Base-by-base conservation (phyloP, 2,113 vertebrate species). In the Naja naja region DNA sequence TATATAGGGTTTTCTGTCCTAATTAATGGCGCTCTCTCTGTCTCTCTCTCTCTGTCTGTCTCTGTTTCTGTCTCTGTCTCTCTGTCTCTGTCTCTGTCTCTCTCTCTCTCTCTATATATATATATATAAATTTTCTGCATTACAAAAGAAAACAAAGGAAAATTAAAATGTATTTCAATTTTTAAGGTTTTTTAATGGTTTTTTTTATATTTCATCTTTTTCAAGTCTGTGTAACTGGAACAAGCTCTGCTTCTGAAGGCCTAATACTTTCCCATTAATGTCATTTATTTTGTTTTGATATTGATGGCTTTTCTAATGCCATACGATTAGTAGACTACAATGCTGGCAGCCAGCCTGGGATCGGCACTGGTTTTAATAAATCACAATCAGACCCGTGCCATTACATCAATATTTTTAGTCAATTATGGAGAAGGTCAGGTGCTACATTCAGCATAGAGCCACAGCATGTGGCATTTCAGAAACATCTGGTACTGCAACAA, bases 391-490 rank as follows among this genome's bases (percentile, higher is more conserved):
- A 98, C 98, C 98, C 97, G 98, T 99, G 98, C 98, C 98, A 98
- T 98, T 99, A 98, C 99, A 99, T 99, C 99, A 99, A 99, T 99
- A 99, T 98, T 99, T 99, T 99, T 98, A 98, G 99, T 99, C 99
- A 99, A 99, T 99, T 99, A 99, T 99, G 97, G 98, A 98, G 98
- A 99, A 99, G 99, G 99, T 99, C 99, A 99, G 98, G 98, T 99
- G 99, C 98, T 98, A 98, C 98, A 96, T 98, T 98, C 97, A 96
- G 98, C 97, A 97, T 98, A 97, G 98, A 98, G 97, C 97, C 96
- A 88, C 97, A 97, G 98, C 98, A 98, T 98, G 98, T 97, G 98
- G 98, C 98, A 98, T 97, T 96, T 97, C 97, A 98, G 98, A 98
- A 99, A 99, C 99, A 99, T 99, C 99, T 99, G 99, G 98, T 98